Evolutionary conservation across 1,140 invertebrate species (phyloP), one percentile per base, ranked within the genome.

Genomic region (Sycophaga agraensis): DNA sequence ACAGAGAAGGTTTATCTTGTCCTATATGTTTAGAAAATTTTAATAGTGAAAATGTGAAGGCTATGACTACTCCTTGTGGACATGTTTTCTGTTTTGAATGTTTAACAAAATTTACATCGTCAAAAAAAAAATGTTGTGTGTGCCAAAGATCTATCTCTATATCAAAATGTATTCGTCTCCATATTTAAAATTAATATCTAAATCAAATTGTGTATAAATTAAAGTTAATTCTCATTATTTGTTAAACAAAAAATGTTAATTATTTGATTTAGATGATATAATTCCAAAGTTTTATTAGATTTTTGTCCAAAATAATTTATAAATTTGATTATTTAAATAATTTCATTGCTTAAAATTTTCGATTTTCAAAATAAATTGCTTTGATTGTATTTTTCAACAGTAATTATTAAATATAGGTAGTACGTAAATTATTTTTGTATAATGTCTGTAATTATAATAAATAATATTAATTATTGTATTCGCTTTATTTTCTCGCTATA

Each of bases 11-110:
- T 19, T 40, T 69, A 22, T 60, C 12, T 5, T 75, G 73, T 8
- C 71, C 73, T 12, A 69, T 75, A 51, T 75, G 73, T 43, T 66
- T 66, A 3, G 72, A 75, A 21, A 17, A 42, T n/a, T 48, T 71
- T 21, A 53, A 37, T 7, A 22, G 48, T 60, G 49, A 67, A n/a
- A 51, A 66, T n/a, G 17, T 51, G 8, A 66, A 65, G 49, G 63
- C 71, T 0, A 70, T 55, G 59, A 57, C 69, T 22, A 75, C 73
- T 16, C 64, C 55, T 42, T 75, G 74, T 51, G 74, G 74, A n/a
- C 74, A 75, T 55, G 24, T 75, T 24, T 75, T 63, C 61, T 75
- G 74, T 50, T 19, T 57, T 40, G 31, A 54, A 2, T 75, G 74
- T 34, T 57, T 75, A 22, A 4, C 64, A 31, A 11, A 16, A 39